phyloP scores from a whole-genome alignment of 2,797 vertebrate species.

The Amblyopsis hoosieri region DNA sequence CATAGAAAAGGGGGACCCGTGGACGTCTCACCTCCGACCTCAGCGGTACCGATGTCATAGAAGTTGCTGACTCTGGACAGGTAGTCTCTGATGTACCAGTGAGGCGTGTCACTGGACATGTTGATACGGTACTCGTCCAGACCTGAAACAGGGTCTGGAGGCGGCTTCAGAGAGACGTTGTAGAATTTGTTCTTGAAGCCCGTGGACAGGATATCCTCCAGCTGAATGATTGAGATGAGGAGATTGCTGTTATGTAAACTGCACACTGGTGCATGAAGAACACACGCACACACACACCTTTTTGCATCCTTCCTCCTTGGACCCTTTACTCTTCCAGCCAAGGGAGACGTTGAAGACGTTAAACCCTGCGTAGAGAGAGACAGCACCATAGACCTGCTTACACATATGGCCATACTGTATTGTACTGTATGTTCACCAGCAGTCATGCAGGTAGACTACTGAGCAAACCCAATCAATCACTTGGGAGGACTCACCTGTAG shows the following conservation, averaged over 20 bases:
- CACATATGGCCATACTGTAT: neutral
- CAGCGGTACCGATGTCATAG: slow-evolving; percentile 58
- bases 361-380: slow-evolving; percentile 66
- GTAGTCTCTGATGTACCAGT: slow-evolving; percentile 85
- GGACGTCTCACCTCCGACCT: slow-evolving; percentile 73
- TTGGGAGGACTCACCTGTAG: slow-evolving; percentile 74
- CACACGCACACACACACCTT: slow-evolving; percentile 60
- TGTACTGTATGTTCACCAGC: too few relatives aligned
- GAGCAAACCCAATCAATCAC: slow-evolving; percentile 2
- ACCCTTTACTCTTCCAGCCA: slow-evolving; percentile 55
- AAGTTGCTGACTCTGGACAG: slow-evolving; percentile 67
- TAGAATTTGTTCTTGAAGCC: slow-evolving; percentile 86
- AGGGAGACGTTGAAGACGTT: slow-evolving; percentile 82
- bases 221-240: slow-evolving; percentile 49
- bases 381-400: slow-evolving; percentile 19
- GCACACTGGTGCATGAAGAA: neutral
- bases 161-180: slow-evolving; percentile 52
- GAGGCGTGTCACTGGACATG: slow-evolving; percentile 83
- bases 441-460: neutral
- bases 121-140: slow-evolving; percentile 74
- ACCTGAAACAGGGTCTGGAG: slow-evolving; percentile 9
- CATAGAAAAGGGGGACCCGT: neutral
- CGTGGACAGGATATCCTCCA: slow-evolving; percentile 64
- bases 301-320: slow-evolving; percentile 43
- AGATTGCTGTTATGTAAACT: neutral